Evolutionary conservation across 1,140 invertebrate genomes (phyloP).

Genomic region (Ectropis grisescens): DNA sequence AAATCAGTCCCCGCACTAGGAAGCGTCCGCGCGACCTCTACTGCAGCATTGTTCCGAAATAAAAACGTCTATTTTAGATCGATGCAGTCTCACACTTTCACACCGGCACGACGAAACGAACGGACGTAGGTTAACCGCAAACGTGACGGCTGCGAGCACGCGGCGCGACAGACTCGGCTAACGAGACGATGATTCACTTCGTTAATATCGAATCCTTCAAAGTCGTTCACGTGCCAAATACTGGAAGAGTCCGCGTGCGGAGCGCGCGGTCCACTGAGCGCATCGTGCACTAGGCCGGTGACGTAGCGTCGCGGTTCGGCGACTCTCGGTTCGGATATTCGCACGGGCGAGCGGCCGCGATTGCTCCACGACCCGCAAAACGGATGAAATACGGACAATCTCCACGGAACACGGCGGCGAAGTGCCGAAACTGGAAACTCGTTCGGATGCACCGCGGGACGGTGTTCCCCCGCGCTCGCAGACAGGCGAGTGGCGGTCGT

Average conservation of each 20-base stretch:
- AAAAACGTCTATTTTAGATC: constrained; percentile 48
- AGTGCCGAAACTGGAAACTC: constrained; percentile 17
- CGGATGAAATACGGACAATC: too few relatives aligned
- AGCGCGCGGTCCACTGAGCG: constrained; percentile 4
- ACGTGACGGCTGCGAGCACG: constrained; percentile 16
- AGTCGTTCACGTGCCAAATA: constrained; percentile 6
- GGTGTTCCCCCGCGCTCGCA: constrained; percentile 40
- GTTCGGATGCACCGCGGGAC: constrained; percentile 21
- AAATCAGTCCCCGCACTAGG: constrained; percentile 13
- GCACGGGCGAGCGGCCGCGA: constrained; percentile 2
- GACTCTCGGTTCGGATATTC: constrained; percentile 1
- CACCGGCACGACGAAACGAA: constrained; percentile 23
- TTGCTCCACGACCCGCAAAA: too few relatives aligned
- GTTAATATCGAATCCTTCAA: constrained; percentile 4
- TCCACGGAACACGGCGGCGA: background rate
- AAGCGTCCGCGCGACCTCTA: constrained; percentile 14
- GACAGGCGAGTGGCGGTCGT: constrained; percentile 58
- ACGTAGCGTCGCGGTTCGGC: too few relatives aligned
- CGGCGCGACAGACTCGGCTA: constrained; percentile 2
- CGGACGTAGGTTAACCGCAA: constrained; percentile 25
- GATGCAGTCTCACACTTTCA: constrained; percentile 33
- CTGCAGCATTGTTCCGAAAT: constrained; percentile 37
- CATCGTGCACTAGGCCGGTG: constrained; percentile 2
- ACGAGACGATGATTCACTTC: constrained; percentile 16
- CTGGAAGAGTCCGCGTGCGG: constrained; percentile 1